phyloP scores from a whole-genome alignment of 1,140 invertebrate species.

The Neodiprion fabricii region DNA sequence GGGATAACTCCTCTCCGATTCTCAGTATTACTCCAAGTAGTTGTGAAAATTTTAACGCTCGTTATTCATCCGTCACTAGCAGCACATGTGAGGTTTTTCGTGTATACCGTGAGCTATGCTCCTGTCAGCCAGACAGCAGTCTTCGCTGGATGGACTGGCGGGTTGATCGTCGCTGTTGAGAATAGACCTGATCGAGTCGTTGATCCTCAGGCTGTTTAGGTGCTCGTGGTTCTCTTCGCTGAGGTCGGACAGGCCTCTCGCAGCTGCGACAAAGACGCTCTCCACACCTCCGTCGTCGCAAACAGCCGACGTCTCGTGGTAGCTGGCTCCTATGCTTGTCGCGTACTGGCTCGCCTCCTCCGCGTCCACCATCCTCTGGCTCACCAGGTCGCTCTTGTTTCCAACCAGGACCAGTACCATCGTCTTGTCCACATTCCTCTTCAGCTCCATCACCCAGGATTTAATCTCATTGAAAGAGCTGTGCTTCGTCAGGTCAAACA shows the following conservation, averaged over 20 bases:
- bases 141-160: constrained; percentile 44
- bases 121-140: constrained; percentile 40
- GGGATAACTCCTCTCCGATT: too few species aligned
- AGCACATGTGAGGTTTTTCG: constrained; percentile 66
- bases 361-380: constrained; percentile 68
- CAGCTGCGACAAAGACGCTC: constrained; percentile 72
- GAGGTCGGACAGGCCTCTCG: constrained; percentile 63
- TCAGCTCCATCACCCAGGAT: constrained; percentile 81
- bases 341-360: constrained; percentile 81
- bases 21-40: too few species aligned
- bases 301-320: constrained; percentile 84
- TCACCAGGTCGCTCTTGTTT: constrained; percentile 81
- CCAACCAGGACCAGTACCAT: constrained; percentile 83
- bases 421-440: constrained; percentile 75
- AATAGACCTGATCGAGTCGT: constrained; percentile 59
- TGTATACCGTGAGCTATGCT: constrained; percentile 68
- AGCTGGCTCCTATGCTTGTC: constrained; percentile 79
- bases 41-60: too few species aligned
- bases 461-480: constrained; percentile 78
- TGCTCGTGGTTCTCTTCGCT: constrained; percentile 23
- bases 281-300: constrained; percentile 79
- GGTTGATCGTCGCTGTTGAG: constrained; percentile 35
- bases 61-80: constrained; percentile 40
- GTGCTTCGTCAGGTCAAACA: constrained; percentile 84
- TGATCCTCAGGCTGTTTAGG: constrained; percentile 55